These are phyloP conservation scores for Drosophila willistoni DNA, from an alignment of 1,140 invertebrate species.

Conservation along the genomic window DNA sequence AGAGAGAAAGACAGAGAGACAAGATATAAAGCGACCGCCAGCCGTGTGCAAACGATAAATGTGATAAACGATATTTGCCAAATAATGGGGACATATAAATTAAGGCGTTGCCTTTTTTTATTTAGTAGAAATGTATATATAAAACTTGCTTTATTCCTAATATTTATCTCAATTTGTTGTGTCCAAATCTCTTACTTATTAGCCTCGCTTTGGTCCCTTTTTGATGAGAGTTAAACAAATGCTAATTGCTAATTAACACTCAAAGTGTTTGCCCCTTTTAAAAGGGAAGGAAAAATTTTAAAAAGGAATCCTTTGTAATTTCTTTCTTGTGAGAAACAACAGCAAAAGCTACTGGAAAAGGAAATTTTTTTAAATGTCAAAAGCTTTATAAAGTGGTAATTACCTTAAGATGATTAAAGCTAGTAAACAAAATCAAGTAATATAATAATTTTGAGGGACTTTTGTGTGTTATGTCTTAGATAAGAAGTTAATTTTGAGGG, in stretches of 20 bases:
- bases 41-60: slow-evolving; percentile 73
- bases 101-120: slow-evolving; percentile 30
- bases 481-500: too few species aligned
- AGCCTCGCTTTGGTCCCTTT: not conserved
- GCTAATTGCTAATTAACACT: slow-evolving; percentile 28
- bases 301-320: not conserved
- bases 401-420: not conserved
- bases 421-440: not conserved
- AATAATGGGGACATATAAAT: slow-evolving; percentile 64
- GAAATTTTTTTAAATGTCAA: not conserved
- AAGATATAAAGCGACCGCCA: slow-evolving; percentile 15
- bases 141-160: not conserved
- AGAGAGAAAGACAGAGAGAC: slow-evolving; percentile 21
- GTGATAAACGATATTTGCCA: slow-evolving; percentile 72
- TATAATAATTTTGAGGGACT: too few species aligned
- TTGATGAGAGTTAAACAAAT: slow-evolving; percentile 10
- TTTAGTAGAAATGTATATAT: not conserved
- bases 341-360: not conserved
- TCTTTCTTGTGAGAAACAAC: not conserved
- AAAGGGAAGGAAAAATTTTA: slow-evolving; percentile 2
- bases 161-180: slow-evolving; percentile 19
- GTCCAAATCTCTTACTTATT: slow-evolving; percentile 10
- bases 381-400: slow-evolving; percentile 8
- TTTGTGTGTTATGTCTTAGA: too few species aligned
- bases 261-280: slow-evolving; percentile 5